Evolutionary conservation across 1,140 invertebrate species (phyloP), one percentile per base, ranked within the genome.

Genomic region (Pseudomyrmex cubaensis): DNA sequence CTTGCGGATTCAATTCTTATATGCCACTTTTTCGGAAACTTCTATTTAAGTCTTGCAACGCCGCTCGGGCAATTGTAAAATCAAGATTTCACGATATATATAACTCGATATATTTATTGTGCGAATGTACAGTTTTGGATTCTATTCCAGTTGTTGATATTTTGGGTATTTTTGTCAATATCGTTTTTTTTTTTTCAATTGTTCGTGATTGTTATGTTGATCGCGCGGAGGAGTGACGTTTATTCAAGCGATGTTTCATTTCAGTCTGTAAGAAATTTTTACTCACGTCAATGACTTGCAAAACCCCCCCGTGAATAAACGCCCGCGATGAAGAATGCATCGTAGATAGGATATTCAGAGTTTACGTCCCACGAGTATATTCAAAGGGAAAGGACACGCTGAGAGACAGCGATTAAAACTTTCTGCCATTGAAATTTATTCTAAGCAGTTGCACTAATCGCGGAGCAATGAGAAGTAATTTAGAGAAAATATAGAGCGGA

Each of bases 401-500:
- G 56, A 84, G 66, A 63, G 52, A 46, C 63, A 48, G 25, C 63
- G 72, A 84, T 84, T 84, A 78, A 80, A 78, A 78, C 35, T 78
- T 22, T 69, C 82, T 62, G 22, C 22, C 75, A 52, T 83, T 69
- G 82, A 84, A 78, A 84, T 84, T 78, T 78, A 84, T 78, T 78
- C 44, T 56, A 78, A 61, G 48, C 54, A 52, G 59, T 54, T 62
- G 50, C 50, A 20, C 57, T 73, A 74, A 82, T 82, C 70, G 48
- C 48, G 17, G n/a, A 12, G n/a, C 77, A 83, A 46, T 44, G 70
- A 76, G 17, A 15, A 62, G 75, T 62, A 74, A 50, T 82, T 82
- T 73, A 73, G 57, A 74, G 69, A 74, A 61, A 82, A 82, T 35
- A 35, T 82, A 62, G 44, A 64, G 50, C 46, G 20, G 17, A 52